phyloP scores from a whole-genome alignment of 2,113 vertebrate species.

The Chaetodon trifascialis region DNA sequence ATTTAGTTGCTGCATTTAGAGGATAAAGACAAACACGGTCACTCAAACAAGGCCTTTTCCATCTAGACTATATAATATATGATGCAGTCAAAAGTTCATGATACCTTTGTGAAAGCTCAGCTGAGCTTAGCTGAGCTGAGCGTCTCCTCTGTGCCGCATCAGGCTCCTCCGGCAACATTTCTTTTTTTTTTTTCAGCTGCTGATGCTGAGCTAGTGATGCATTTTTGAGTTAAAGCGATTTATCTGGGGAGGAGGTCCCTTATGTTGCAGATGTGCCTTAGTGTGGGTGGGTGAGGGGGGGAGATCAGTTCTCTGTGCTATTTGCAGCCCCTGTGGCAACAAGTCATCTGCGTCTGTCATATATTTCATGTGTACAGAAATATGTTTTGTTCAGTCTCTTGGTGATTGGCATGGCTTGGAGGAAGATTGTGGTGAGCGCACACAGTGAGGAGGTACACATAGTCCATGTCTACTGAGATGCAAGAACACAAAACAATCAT shows the following conservation, averaged over 20 bases:
- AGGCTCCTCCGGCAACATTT: conserved; percentile 46
- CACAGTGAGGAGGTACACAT: neutral
- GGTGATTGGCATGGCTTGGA: conserved; percentile 21
- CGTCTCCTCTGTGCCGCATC: conserved; percentile 1
- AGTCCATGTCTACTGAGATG: conserved; percentile 16
- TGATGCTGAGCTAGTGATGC: conserved; percentile 38
- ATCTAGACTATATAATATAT: neutral
- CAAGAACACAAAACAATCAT: neutral
- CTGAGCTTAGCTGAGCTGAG: conserved; percentile 40
- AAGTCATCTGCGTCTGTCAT: conserved; percentile 35
- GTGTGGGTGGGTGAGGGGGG: neutral
- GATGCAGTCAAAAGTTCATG: conserved; percentile 49
- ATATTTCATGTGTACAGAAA: conserved; percentile 32
- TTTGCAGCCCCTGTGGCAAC: conserved; percentile 28
- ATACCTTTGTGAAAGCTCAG: conserved; percentile 38
- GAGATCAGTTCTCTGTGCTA: conserved; percentile 14
- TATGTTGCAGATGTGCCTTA: conserved; percentile 10
- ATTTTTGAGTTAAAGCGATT: conserved; percentile 34
- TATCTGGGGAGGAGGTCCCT: conserved; percentile 39
- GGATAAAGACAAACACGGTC: neutral
- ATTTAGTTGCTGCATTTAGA: neutral
- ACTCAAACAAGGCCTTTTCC: neutral
- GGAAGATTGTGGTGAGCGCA: neutral
- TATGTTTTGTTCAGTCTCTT: conserved; percentile 34
- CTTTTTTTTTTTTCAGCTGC: conserved; percentile 27